phyloP scores from a whole-genome alignment of 2,797 vertebrate genomes.

The Xenopus petersii region DNA sequence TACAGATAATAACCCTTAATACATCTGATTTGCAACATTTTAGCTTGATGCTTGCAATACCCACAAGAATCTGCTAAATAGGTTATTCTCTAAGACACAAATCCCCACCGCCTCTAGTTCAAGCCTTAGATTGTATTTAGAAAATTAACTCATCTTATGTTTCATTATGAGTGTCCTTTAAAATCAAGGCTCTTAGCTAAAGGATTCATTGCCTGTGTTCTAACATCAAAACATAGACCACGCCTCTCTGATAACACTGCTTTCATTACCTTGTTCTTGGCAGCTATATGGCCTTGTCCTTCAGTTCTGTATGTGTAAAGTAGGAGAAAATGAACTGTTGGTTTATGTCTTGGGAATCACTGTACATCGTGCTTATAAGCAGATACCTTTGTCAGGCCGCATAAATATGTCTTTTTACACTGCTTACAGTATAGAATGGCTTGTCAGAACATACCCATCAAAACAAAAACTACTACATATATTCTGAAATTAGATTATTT shows the following conservation, averaged over 20 bases:
- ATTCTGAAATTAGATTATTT: no score
- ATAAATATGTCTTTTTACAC: neutral
- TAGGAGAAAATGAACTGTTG: neutral
- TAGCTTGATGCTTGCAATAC: conserved; percentile 7
- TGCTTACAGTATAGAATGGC: no score
- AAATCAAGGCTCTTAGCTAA: conserved; percentile 20
- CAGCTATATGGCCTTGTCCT: conserved; percentile 20
- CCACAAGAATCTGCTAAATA: conserved; percentile 10
- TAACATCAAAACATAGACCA: conserved; percentile 12
- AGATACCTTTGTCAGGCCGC: neutral
- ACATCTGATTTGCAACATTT: neutral
- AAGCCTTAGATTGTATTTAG: no score
- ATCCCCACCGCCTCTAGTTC: neutral
- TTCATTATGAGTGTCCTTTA: conserved; percentile 10
- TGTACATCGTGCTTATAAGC: neutral
- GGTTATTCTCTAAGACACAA: conserved; percentile 8
- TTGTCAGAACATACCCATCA: no score
- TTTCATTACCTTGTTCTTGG: conserved; percentile 25
- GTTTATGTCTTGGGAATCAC: conserved; percentile 1
- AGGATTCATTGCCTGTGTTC: conserved; percentile 1
- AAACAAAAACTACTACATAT: no score
- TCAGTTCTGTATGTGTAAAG: neutral
- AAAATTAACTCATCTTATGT: conserved; percentile 11
- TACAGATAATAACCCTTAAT: neutral
- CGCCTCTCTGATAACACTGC: conserved; percentile 19